phyloP scores from a whole-genome alignment of 2,797 vertebrate species.

The Acanthornis magna region DNA sequence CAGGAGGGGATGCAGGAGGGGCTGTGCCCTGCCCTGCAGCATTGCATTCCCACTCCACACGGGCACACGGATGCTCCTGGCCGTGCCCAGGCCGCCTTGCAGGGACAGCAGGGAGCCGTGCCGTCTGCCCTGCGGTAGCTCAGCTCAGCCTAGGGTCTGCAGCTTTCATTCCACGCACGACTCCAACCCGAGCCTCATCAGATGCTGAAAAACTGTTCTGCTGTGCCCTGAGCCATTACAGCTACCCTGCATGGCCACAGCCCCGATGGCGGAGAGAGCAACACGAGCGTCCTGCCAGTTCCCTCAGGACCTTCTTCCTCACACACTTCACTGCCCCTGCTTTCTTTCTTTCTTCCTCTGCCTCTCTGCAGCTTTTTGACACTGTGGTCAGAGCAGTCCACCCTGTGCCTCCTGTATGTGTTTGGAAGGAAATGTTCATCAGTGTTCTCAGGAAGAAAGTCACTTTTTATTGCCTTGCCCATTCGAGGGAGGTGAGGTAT shows the following conservation, averaged over 20 bases:
- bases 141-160: not conserved
- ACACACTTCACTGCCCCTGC: not conserved
- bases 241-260: not conserved
- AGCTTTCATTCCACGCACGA: accelerated
- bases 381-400: not conserved
- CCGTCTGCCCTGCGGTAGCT: not conserved
- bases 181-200: not conserved
- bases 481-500: not conserved
- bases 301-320: not conserved
- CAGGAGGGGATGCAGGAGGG: too few species aligned
- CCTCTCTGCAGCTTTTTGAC: not conserved
- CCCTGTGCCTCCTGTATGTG: not conserved
- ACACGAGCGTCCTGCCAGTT: not conserved
- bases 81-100: accelerated
- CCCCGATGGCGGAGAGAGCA: not conserved
- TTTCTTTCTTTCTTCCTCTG: too few species aligned
- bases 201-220: not conserved
- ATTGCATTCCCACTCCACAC: not conserved
- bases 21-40: not conserved
- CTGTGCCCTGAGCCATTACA: not conserved
- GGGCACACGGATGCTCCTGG: not conserved
- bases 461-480: not conserved
- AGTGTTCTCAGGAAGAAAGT: not conserved
- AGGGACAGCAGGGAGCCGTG: not conserved
- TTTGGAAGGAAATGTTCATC: not conserved